phyloP scores from a whole-genome alignment of 1,140 invertebrate genomes.

The Rhyzopertha dominica region DNA sequence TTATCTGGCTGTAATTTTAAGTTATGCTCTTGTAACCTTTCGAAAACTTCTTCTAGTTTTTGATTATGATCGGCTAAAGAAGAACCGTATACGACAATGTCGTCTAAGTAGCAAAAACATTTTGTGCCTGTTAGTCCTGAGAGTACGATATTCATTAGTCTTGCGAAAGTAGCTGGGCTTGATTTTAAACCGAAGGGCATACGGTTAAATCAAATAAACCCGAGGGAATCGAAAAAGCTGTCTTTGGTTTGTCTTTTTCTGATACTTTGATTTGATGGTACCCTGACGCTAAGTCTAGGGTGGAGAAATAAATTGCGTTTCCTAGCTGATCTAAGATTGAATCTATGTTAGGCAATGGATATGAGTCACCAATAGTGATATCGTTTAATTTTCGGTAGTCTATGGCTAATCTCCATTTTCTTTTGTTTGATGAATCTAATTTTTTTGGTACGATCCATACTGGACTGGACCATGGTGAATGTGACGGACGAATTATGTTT shows the following conservation, averaged over 20 bases:
- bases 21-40: conserved; percentile 10
- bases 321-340: conserved; percentile 44
- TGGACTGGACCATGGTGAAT: too few relatives aligned
- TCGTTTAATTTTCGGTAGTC: too few relatives aligned
- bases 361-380: too few relatives aligned
- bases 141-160: conserved; percentile 19
- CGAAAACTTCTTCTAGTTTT: conserved; percentile 17
- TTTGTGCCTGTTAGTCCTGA: conserved; percentile 14
- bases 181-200: conserved; percentile 22
- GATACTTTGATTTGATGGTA: conserved; percentile 49
- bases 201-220: conserved; percentile 25
- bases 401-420: too few relatives aligned
- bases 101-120: conserved; percentile 32
- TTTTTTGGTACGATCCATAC: too few relatives aligned
- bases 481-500: too few relatives aligned
- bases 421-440: too few relatives aligned
- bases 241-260: conserved; percentile 40
- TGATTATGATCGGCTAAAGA: conserved; percentile 21
- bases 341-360: conserved; percentile 47
- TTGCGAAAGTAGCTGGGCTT: conserved; percentile 15
- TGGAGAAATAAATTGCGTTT: conserved; percentile 41
- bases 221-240: conserved; percentile 43
- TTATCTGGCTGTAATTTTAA: conserved; percentile 27
- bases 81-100: conserved; percentile 36
- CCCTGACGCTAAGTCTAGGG: conserved; percentile 46